Conservation (phyloP, 2,113 vertebrate species). For the Catharus fuscescens region DNA sequence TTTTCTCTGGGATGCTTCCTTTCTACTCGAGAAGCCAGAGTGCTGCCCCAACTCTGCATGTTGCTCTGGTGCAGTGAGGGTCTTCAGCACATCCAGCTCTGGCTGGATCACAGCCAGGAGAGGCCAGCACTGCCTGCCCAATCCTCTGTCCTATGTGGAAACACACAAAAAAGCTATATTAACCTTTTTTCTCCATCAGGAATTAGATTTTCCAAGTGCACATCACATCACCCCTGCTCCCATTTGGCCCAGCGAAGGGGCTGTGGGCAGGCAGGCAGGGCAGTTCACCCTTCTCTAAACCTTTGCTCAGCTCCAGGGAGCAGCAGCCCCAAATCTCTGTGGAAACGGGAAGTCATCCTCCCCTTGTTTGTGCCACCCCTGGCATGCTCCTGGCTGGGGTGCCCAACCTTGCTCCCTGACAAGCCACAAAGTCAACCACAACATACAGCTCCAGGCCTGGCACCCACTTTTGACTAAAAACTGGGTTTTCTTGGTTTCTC, state of each 20-base stretch:
- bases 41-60: rapidly evolving
- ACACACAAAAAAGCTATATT: not conserved
- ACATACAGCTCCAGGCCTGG: not conserved
- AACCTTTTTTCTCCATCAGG: not conserved
- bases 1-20: not conserved
- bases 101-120: too few species aligned
- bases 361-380: not conserved
- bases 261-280: not conserved
- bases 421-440: not conserved
- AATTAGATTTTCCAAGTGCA: not conserved
- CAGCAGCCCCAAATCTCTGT: not conserved
- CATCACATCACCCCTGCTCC: not conserved
- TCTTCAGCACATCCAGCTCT: not conserved
- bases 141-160: not conserved
- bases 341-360: not conserved
- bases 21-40: not conserved
- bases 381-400: rapidly evolving
- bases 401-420: not conserved
- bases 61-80: rapidly evolving
- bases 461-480: not conserved
- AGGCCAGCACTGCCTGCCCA: not conserved
- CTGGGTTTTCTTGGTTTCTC: not conserved
- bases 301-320: not conserved
- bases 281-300: not conserved
- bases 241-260: rapidly evolving